Evolutionary conservation across 2,113 vertebrate species (phyloP).

Genomic region (Antennarius striatus): DNA sequence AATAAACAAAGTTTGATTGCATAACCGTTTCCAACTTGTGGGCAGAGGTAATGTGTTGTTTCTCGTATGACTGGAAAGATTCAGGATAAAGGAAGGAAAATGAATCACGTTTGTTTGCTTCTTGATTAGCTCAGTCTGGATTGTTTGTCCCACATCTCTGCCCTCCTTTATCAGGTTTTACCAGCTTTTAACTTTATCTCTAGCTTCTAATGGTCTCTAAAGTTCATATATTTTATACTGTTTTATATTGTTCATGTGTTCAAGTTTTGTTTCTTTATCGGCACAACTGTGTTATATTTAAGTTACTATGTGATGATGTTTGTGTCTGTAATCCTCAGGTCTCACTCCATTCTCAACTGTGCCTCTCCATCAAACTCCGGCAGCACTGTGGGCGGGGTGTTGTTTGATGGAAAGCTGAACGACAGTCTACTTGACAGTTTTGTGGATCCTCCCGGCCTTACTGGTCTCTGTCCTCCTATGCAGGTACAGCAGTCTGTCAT

Average conservation of each 20-base stretch:
- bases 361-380: constrained; percentile 73
- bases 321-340: constrained; percentile 77
- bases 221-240: not conserved
- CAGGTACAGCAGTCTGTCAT: constrained; percentile 78
- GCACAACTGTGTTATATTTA: not conserved
- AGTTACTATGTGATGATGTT: not conserved
- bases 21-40: no score
- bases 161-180: not conserved
- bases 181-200: no score
- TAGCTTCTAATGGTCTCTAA: not conserved
- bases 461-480: constrained; percentile 89
- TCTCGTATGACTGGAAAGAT: constrained; percentile 2
- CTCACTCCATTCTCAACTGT: constrained; percentile 89
- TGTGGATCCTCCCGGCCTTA: constrained; percentile 80
- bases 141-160: not conserved
- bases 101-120: constrained; percentile 3
- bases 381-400: constrained; percentile 71
- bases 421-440: constrained; percentile 88
- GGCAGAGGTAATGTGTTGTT: not conserved
- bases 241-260: not conserved
- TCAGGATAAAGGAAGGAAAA: not conserved
- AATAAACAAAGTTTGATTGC: no score
- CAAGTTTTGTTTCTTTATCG: not conserved
- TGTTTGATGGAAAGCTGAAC: constrained; percentile 83
- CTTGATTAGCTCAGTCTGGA: not conserved